These are phyloP conservation scores for Drosophila kokeensis DNA, from an alignment of 2,888 invertebrate species.

Conservation along the genomic window DNA sequence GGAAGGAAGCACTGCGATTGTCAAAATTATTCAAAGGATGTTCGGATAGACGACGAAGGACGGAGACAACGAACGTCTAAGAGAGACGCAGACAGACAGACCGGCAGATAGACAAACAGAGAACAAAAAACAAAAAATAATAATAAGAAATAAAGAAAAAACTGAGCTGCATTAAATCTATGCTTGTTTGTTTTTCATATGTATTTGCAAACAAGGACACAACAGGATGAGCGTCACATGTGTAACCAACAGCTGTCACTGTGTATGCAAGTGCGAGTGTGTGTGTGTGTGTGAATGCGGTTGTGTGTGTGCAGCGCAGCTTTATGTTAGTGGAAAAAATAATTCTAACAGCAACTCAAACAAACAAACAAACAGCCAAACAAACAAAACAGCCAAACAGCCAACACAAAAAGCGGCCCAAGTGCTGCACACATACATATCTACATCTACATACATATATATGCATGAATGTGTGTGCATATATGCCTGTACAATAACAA, in stretches of 20 bases:
- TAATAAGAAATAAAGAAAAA: conserved; percentile 1
- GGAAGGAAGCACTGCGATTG: conserved; percentile 58
- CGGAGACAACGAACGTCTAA: conserved; percentile 21
- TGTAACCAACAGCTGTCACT: conserved; percentile 51
- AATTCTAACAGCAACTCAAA: conserved; percentile 82
- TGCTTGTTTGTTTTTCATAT: conserved; percentile 79
- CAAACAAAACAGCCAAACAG: conserved; percentile 74
- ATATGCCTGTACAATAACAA: background rate
- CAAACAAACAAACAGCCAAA: conserved; percentile 75
- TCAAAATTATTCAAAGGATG: conserved; percentile 59
- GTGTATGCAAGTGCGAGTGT: background rate
- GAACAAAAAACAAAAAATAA: conserved; percentile 1
- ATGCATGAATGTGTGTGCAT: background rate
- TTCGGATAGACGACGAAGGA: conserved; percentile 19
- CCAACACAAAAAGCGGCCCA: conserved; percentile 76
- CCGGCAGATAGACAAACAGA: conserved; percentile 1
- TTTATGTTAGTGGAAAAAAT: conserved; percentile 78
- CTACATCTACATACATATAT: no score
- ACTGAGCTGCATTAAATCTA: conserved; percentile 76
- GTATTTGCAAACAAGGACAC: conserved; percentile 75
- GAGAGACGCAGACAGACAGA: conserved; percentile 2
- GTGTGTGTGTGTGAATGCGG: conserved; percentile 26
- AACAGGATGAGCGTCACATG: conserved; percentile 48
- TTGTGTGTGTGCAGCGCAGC: conserved; percentile 64
- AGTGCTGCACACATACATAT: conserved; percentile 28